Evolutionary conservation across 2,888 invertebrate genomes (phyloP).

Genomic region (Apoda limacodes): DNA sequence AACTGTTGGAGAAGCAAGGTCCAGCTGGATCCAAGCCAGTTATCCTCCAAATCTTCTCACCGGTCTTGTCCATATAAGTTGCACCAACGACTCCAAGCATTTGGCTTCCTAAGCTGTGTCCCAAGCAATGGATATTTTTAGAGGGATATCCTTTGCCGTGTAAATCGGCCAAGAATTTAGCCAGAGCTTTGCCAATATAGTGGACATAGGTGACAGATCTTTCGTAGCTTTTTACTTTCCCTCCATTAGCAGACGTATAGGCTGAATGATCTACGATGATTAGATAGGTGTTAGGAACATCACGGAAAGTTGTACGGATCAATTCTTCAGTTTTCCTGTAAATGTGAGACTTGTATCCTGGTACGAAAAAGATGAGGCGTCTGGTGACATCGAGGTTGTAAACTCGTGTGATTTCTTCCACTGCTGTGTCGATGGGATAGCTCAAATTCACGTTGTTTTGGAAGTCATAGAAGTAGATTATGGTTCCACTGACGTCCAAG

Average conservation of each 20-base stretch:
- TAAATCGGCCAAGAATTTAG: slow-evolving; percentile 38
- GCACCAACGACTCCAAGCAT: slow-evolving; percentile 44
- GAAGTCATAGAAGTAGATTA: slow-evolving; percentile 55
- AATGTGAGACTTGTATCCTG: slow-evolving; percentile 56
- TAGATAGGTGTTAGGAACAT: slow-evolving; percentile 42
- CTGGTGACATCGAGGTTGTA: slow-evolving; percentile 45
- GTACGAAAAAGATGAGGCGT: slow-evolving; percentile 51
- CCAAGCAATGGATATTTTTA: slow-evolving; percentile 46
- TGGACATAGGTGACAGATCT: slow-evolving; percentile 42
- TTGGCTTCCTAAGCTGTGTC: slow-evolving; percentile 54
- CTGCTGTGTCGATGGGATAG: slow-evolving; percentile 37
- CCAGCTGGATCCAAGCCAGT: slow-evolving; percentile 59
- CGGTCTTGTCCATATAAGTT: slow-evolving; percentile 35
- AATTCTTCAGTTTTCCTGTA: slow-evolving; percentile 42
- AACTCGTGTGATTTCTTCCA: slow-evolving; percentile 30
- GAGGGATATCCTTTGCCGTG: slow-evolving; percentile 39
- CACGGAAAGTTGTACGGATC: slow-evolving; percentile 43
- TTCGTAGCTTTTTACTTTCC: slow-evolving; percentile 44
- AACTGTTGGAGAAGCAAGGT: slow-evolving; percentile 53
- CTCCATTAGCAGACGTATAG: slow-evolving; percentile 33
- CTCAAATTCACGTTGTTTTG: slow-evolving; percentile 45
- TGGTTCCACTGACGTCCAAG: slow-evolving; percentile 38
- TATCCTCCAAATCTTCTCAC: slow-evolving; percentile 43
- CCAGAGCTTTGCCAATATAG: slow-evolving; percentile 44
- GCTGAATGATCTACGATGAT: slow-evolving; percentile 53